phyloP scores from a whole-genome alignment of 2,888 invertebrate genomes.

The Metopia argyrocephala region DNA sequence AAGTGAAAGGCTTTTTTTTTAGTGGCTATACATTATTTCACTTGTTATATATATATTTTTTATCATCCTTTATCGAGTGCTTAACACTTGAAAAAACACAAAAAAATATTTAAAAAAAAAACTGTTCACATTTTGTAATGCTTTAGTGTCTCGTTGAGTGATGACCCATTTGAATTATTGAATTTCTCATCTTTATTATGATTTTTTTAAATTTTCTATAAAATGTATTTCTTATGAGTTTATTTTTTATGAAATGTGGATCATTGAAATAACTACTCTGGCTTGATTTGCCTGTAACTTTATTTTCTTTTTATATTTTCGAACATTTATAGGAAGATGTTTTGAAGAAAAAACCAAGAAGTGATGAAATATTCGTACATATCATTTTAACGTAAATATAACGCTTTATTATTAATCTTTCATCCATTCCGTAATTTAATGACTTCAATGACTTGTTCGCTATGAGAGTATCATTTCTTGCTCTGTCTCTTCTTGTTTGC shows the following conservation, averaged over 20 bases:
- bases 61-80: not conserved
- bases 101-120: not conserved
- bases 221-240: not conserved
- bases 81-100: not conserved
- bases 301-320: slow-evolving; percentile 1
- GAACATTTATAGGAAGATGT: not conserved
- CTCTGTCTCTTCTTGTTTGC: too few species aligned
- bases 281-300: slow-evolving; percentile 27
- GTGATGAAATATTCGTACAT: too few species aligned
- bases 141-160: not conserved
- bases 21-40: not conserved
- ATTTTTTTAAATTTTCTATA: not conserved
- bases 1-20: slow-evolving; percentile 54
- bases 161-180: not conserved
- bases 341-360: not conserved
- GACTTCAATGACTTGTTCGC: too few species aligned
- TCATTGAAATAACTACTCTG: not conserved
- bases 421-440: too few species aligned
- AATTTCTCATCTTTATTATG: slow-evolving; percentile 4
- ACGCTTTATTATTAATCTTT: too few species aligned
- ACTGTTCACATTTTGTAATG: slow-evolving; percentile 24
- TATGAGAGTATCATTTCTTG: too few species aligned
- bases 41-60: not conserved
- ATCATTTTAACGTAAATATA: too few species aligned
- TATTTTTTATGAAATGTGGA: slow-evolving; percentile 15